Percentiles rank a stretch among this genome's conserved stretches.
These are phyloP conservation scores for Takifugu bimaculatus DNA, from an alignment of 2,113 vertebrate species.

Conservation along the genomic window DNA sequence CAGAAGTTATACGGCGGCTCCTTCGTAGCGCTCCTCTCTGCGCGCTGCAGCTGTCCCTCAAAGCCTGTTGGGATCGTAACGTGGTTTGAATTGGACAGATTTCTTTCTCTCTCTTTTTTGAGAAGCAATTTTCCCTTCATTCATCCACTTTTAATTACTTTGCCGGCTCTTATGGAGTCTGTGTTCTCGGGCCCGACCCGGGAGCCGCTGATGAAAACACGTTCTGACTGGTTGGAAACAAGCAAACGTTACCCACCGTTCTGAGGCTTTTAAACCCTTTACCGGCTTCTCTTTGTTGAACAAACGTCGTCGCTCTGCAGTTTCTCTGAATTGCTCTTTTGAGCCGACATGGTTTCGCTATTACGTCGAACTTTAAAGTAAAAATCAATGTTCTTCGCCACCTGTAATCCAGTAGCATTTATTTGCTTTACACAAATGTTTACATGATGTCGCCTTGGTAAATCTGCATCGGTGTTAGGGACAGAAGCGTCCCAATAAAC, in stretches of 20 bases:
- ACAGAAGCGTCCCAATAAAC: conserved; percentile 51
- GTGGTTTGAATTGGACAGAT: conserved; percentile 34
- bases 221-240: neutral
- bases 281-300: no score
- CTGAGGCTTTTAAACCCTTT: no score
- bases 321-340: conserved; percentile 4
- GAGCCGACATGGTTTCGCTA: neutral
- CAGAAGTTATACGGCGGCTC: neutral
- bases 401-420: neutral
- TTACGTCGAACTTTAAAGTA: no score
- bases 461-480: conserved; percentile 22
- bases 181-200: neutral
- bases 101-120: neutral
- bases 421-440: conserved; percentile 1
- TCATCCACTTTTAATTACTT: neutral
- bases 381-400: no score
- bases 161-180: neutral
- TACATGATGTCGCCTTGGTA: neutral
- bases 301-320: neutral
- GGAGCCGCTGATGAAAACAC: neutral
- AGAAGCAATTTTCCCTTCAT: neutral
- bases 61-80: conserved; percentile 20
- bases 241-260: no score
- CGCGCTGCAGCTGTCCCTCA: neutral
- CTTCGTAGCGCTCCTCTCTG: conserved; percentile 1